These are phyloP conservation scores for Euzophera pinguis DNA, from an alignment of 2,888 invertebrate genomes.

Conservation along the genomic window DNA sequence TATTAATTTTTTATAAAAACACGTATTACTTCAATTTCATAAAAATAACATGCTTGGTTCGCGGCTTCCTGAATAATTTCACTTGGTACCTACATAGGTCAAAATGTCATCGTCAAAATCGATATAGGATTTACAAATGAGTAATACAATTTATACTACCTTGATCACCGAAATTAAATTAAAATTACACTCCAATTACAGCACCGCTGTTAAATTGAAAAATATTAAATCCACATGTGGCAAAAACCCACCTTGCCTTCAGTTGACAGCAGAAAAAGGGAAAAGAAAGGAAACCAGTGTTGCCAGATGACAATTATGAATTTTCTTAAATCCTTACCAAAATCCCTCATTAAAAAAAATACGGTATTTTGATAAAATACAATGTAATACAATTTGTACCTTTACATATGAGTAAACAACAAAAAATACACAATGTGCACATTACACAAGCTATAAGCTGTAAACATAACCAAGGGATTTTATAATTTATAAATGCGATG, in stretches of 20 bases:
- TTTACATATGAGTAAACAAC: no score
- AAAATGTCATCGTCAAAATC: not conserved
- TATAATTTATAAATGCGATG: no score
- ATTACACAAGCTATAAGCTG: no score
- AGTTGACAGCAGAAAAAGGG: slow-evolving; percentile 75
- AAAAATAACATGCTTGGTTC: not conserved
- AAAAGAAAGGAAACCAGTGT: slow-evolving; percentile 27
- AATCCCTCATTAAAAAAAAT: no score
- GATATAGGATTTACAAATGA: not conserved
- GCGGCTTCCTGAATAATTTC: not conserved
- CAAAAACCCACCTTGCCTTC: slow-evolving; percentile 67
- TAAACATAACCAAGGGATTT: no score
- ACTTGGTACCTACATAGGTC: not conserved
- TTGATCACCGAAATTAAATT: not conserved
- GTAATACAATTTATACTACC: not conserved
- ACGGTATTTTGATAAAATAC: no score
- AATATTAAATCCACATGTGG: slow-evolving; percentile 62
- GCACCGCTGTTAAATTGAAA: not conserved
- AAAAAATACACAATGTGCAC: no score
- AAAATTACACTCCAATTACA: not conserved
- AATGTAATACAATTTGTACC: no score
- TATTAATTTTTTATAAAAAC: no score
- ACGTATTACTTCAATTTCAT: no score
- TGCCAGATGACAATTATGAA: not conserved
- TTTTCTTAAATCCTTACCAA: no score